phyloP scores from a whole-genome alignment of 2,888 invertebrate genomes.

The Drosophila hawaiiensis region DNA sequence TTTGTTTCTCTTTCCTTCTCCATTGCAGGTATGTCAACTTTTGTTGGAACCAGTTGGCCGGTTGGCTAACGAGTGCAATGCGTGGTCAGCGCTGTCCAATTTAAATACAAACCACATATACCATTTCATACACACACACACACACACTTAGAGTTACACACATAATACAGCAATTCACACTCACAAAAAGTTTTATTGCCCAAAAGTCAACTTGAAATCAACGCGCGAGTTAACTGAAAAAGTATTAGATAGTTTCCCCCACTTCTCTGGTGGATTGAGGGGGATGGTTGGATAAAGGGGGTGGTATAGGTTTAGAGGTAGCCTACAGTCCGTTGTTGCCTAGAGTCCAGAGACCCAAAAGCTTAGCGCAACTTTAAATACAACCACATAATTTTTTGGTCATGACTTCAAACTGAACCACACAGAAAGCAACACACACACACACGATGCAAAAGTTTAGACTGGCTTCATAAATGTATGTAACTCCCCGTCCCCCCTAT shows the following conservation, averaged over 20 bases:
- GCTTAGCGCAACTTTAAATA: conserved; percentile 74
- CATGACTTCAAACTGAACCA: conserved; percentile 65
- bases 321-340: conserved; percentile 36
- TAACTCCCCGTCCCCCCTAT: not conserved
- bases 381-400: conserved; percentile 78
- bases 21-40: conserved; percentile 67
- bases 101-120: conserved; percentile 51
- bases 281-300: not conserved
- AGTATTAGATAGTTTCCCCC: conserved; percentile 59
- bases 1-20: conserved; percentile 6
- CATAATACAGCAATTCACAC: not conserved
- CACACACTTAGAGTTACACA: conserved; percentile 7
- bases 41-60: conserved; percentile 3
- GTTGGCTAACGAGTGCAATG: conserved; percentile 51
- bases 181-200: conserved; percentile 56
- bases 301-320: conserved; percentile 7
- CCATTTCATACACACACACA: conserved; percentile 31
- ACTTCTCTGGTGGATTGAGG: not conserved
- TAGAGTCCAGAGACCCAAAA: conserved; percentile 30
- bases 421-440: conserved; percentile 16
- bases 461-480: conserved; percentile 73
- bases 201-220: conserved; percentile 69
- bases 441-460: conserved; percentile 64
- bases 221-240: conserved; percentile 79
- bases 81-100: conserved; percentile 58